Evolutionary conservation across 2,888 invertebrate species (phyloP).

Genomic region (Hipparchia semele): DNA sequence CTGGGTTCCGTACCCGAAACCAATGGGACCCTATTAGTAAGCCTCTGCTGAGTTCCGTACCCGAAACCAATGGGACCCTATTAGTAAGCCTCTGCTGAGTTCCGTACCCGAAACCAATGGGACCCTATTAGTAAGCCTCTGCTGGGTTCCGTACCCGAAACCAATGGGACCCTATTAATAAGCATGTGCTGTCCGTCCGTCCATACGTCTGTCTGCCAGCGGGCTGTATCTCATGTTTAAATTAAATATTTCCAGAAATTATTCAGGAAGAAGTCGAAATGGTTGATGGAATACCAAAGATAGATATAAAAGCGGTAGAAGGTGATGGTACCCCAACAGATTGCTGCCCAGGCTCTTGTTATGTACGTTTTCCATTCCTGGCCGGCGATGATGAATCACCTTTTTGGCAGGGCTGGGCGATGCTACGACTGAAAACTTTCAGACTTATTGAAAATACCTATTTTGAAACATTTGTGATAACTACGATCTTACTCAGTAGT

Average conservation of each 20-base stretch:
- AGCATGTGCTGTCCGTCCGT: no score
- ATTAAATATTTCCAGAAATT: slow-evolving; percentile 59
- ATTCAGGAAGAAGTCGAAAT: slow-evolving; percentile 85
- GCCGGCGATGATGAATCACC: slow-evolving; percentile 96
- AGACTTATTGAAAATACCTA: slow-evolving; percentile 99
- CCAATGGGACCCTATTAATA: no score
- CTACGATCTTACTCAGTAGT: slow-evolving; percentile 99
- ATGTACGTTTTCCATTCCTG: slow-evolving; percentile 93
- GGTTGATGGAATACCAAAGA: slow-evolving; percentile 86
- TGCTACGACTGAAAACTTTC: slow-evolving; percentile 95
- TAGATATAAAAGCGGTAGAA: slow-evolving; percentile 88
- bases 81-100: no score
- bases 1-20: no score
- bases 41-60: no score
- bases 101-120: no score
- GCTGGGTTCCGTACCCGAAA: no score
- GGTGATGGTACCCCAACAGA: slow-evolving; percentile 96
- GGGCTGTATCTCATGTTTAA: background rate
- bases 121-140: no score
- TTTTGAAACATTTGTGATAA: slow-evolving; percentile 99
- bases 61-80: no score
- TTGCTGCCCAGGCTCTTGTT: slow-evolving; percentile 95
- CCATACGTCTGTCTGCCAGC: no score
- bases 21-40: no score
- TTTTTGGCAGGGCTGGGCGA: slow-evolving; percentile 97